Conservation (phyloP, 2,797 vertebrate species). For the Argya squamiceps region DNA sequence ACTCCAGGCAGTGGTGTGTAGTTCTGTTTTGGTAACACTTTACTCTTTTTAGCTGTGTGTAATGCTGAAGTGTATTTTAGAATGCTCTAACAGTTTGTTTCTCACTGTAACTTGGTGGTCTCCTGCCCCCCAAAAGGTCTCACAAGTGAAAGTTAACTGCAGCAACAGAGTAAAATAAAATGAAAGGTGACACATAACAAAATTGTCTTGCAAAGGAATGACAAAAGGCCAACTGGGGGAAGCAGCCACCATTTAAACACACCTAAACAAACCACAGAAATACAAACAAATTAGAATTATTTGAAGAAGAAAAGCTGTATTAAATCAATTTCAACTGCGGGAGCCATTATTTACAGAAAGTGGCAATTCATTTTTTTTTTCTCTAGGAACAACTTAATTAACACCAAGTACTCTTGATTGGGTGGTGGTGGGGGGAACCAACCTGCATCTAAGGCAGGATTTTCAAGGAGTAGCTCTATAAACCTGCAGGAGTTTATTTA, state of each 20-base stretch:
- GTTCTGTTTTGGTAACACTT: background rate
- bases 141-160: background rate
- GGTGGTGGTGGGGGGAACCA: background rate
- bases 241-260: background rate
- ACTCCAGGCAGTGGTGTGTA: background rate
- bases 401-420: background rate
- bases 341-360: background rate
- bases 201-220: background rate
- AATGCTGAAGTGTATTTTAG: background rate
- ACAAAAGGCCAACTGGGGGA: background rate
- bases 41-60: background rate
- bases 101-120: fast-evolving
- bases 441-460: background rate
- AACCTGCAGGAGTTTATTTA: background rate
- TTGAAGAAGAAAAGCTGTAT: background rate
- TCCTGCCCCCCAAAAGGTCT: background rate
- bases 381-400: background rate
- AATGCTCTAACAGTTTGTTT: background rate
- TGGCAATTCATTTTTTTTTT: background rate
- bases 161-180: background rate
- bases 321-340: background rate
- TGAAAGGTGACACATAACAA: background rate
- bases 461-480: background rate
- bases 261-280: background rate
- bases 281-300: background rate